phyloP scores from a whole-genome alignment of 2,113 vertebrate genomes.

The Planiliza haematocheilus region DNA sequence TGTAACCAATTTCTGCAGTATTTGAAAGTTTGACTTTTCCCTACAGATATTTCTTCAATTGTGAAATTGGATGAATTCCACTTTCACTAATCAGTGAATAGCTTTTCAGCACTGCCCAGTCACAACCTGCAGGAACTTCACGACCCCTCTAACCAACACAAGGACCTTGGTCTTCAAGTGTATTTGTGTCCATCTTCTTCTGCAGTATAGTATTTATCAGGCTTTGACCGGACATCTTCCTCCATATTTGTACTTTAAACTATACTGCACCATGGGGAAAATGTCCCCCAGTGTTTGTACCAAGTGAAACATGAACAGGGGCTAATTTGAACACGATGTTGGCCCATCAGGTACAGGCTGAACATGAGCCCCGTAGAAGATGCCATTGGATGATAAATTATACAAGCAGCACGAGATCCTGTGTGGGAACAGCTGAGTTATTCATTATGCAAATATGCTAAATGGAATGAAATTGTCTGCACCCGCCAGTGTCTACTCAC shows the following conservation, averaged over 20 bases:
- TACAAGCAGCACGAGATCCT: slow-evolving; percentile 43
- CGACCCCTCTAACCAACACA: too few relatives aligned
- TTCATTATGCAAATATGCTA: slow-evolving; percentile 72
- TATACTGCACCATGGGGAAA: slow-evolving; percentile 1
- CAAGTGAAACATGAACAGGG: slow-evolving; percentile 50
- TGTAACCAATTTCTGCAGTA: too few relatives aligned
- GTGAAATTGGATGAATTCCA: too few relatives aligned
- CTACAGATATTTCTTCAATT: too few relatives aligned
- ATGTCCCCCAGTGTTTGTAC: slow-evolving; percentile 36
- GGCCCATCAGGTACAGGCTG: slow-evolving; percentile 41
- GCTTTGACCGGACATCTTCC: not conserved
- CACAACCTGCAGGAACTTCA: too few relatives aligned
- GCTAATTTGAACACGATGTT: slow-evolving; percentile 67
- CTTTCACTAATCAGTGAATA: too few relatives aligned
- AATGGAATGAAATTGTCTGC: slow-evolving; percentile 60
- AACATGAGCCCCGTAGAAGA: slow-evolving; percentile 49
- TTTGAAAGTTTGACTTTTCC: too few relatives aligned
- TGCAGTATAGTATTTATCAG: not conserved
- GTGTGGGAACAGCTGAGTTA: slow-evolving; percentile 56
- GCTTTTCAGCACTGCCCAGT: too few relatives aligned
- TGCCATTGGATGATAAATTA: slow-evolving; percentile 60
- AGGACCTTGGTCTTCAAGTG: too few relatives aligned
- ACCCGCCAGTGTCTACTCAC: slow-evolving; percentile 38
- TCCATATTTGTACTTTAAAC: slow-evolving; percentile 11
- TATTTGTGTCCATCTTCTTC: not conserved